phyloP scores from a whole-genome alignment of 2,113 vertebrate genomes.

The Henicopernis longicauda region DNA sequence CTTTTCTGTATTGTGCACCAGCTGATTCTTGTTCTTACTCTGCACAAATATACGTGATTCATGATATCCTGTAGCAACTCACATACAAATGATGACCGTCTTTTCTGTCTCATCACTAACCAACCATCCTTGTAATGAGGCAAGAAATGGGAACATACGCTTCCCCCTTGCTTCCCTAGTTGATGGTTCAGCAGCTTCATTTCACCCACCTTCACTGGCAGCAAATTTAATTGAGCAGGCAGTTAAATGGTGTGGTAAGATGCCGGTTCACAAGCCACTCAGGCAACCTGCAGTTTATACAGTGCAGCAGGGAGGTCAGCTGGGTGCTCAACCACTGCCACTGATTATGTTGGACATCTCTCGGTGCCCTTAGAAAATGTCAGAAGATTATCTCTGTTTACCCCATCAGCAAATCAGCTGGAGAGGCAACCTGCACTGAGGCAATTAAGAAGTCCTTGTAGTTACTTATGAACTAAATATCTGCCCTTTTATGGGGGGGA shows the following conservation, averaged over 20 bases:
- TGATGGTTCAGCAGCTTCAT: background rate
- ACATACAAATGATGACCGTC: rapidly evolving
- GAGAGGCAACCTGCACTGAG: background rate
- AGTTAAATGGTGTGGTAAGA: background rate
- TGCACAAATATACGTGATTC: background rate
- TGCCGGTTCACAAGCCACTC: background rate
- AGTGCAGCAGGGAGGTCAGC: background rate
- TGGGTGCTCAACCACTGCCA: background rate
- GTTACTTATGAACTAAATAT: background rate
- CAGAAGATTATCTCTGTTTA: background rate
- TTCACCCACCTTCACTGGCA: background rate
- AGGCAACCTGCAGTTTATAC: background rate
- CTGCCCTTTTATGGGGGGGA: background rate
- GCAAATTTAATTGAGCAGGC: background rate
- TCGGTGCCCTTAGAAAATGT: background rate
- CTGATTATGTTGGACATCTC: background rate
- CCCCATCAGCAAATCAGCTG: background rate
- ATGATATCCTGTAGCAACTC: background rate
- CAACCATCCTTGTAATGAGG: background rate
- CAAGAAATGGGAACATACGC: rapidly evolving
- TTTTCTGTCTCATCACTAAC: background rate
- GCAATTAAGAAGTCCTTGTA: background rate
- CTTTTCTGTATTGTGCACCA: background rate
- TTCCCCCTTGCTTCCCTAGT: background rate
- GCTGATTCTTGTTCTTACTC: background rate